Conservation (phyloP, 1,140 invertebrate species). For the Druon quercuslanigerum region DNA sequence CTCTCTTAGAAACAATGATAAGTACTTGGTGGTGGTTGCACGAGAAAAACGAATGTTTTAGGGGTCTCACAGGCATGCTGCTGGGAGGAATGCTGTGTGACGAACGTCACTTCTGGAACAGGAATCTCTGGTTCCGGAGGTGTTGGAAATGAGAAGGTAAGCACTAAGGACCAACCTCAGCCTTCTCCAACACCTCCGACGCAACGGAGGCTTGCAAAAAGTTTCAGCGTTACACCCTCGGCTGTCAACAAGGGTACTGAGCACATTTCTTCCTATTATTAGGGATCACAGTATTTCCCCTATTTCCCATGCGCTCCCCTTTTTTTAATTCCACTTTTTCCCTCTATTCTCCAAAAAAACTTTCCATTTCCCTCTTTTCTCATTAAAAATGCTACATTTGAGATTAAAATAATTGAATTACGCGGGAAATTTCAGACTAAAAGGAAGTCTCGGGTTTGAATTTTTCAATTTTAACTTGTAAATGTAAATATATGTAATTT, state of each 20-base stretch:
- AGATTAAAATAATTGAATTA: too few species aligned
- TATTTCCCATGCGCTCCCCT: conserved; percentile 35
- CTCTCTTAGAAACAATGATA: background rate
- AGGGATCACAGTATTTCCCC: background rate
- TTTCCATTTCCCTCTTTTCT: background rate
- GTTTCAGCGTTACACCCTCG: conserved; percentile 88
- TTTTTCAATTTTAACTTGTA: too few species aligned
- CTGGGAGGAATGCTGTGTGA: conserved; percentile 74
- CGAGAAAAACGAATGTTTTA: conserved; percentile 66
- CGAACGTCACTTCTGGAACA: conserved; percentile 62
- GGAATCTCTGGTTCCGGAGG: conserved; percentile 51
- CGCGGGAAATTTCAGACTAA: too few species aligned
- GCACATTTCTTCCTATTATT: conserved; percentile 39
- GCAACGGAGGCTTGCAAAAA: conserved; percentile 89
- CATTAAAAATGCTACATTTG: too few species aligned
- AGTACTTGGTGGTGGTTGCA: conserved; percentile 63
- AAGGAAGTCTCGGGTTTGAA: too few species aligned
- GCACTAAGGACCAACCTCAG: conserved; percentile 69
- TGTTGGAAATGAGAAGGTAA: conserved; percentile 60
- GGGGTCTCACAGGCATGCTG: conserved; percentile 74
- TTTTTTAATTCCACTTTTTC: background rate
- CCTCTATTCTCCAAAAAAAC: background rate
- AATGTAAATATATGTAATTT: too few species aligned
- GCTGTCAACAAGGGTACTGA: conserved; percentile 77
- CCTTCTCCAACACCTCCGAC: conserved; percentile 86